Conservation (phyloP, 2,888 invertebrate species). For the Andrena fulva region DNA sequence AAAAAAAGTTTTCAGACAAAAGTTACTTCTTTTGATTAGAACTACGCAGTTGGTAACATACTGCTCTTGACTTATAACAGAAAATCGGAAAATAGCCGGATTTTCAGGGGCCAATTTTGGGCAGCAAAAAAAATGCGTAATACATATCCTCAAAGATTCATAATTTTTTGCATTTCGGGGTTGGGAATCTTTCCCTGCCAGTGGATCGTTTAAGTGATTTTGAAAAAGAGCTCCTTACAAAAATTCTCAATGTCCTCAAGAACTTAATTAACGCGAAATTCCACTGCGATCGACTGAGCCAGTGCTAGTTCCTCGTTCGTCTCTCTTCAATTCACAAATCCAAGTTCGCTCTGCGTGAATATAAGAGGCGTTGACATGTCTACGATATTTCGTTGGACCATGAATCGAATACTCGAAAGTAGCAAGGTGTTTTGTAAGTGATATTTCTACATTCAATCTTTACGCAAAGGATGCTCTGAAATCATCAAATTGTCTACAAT, state of each 20-base stretch:
- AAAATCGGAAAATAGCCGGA: no score
- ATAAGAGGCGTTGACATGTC: not conserved
- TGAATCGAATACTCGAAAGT: conserved; percentile 3
- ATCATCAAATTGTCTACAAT: conserved; percentile 4
- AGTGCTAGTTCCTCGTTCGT: conserved; percentile 6
- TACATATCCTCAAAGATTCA: no score
- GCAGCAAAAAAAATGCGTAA: no score
- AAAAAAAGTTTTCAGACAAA: no score
- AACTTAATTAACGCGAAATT: not conserved
- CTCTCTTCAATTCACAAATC: conserved; percentile 7
- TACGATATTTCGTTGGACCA: not conserved
- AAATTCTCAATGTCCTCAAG: no score
- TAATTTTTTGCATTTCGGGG: no score
- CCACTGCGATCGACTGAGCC: conserved; percentile 14
- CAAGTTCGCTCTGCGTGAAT: not conserved
- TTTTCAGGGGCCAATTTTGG: no score
- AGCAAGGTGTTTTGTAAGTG: not conserved
- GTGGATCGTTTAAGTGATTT: not conserved
- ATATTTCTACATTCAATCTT: conserved; percentile 61
- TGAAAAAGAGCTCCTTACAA: not conserved
- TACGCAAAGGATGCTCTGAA: conserved; percentile 23
- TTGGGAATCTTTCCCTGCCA: no score
- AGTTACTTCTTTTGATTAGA: no score
- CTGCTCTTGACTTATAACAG: no score
- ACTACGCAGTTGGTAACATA: no score